These are phyloP conservation scores for Endomychus coccineus DNA, from an alignment of 2,888 invertebrate species.

Conservation along the genomic window DNA sequence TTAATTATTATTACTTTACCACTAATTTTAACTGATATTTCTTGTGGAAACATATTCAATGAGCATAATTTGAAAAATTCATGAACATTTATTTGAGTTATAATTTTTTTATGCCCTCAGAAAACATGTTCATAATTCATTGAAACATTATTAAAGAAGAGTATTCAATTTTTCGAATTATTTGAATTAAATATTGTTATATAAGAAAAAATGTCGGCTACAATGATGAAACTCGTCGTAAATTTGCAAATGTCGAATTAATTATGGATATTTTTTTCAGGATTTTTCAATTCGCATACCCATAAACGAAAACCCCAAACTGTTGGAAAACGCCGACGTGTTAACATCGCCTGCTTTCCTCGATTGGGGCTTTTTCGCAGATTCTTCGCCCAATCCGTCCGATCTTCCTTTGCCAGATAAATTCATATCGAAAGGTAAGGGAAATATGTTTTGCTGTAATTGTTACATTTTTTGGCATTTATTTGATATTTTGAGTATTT, in stretches of 20 bases:
- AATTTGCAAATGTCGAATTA: background rate
- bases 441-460: background rate
- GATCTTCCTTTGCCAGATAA: slow-evolving; percentile 43
- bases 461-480: background rate
- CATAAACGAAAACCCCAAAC: slow-evolving; percentile 34
- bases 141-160: too few species aligned
- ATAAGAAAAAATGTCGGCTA: background rate
- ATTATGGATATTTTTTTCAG: slow-evolving; percentile 17
- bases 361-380: slow-evolving; percentile 31
- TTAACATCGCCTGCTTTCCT: slow-evolving; percentile 39
- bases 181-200: slow-evolving; percentile 1
- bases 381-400: slow-evolving; percentile 32
- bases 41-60: too few species aligned
- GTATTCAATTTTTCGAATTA: too few species aligned
- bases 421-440: slow-evolving; percentile 36
- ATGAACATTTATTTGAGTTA: too few species aligned
- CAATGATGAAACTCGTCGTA: background rate
- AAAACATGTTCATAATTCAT: too few species aligned
- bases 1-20: too few species aligned
- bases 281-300: slow-evolving; percentile 38
- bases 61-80: too few species aligned
- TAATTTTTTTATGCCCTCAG: too few species aligned
- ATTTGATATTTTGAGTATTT: slow-evolving; percentile 7
- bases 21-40: too few species aligned
- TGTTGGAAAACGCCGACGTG: slow-evolving; percentile 32